Evolutionary conservation across 35 echinoderm and acorn worm genomes (phyloP).

Genomic region (Ptychodera flava): DNA sequence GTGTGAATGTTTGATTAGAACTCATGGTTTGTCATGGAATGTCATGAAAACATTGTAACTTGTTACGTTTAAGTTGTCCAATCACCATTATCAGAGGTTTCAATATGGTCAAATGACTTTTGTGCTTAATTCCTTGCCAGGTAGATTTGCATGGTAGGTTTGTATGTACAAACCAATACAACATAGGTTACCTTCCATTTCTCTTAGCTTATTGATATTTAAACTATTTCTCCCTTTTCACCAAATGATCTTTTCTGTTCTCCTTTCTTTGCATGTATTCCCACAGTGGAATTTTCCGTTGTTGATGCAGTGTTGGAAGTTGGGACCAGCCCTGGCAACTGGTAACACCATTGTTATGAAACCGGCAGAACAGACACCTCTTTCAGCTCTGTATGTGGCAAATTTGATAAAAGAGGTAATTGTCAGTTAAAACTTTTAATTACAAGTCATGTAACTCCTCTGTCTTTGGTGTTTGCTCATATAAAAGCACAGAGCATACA

Average conservation of each 20-base stretch:
- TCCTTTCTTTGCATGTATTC: not conserved
- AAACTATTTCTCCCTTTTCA: constrained; percentile 11
- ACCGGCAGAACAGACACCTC: constrained; percentile 88
- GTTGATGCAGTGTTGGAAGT: constrained; percentile 94
- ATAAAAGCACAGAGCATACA: too few species aligned
- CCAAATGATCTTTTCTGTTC: not conserved
- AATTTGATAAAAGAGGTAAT: constrained; percentile 78
- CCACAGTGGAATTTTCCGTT: constrained; percentile 94
- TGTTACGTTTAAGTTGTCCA: too few species aligned
- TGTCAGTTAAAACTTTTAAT: too few species aligned
- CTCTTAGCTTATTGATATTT: not conserved
- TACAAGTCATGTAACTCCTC: too few species aligned
- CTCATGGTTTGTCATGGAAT: too few species aligned
- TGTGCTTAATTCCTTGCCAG: not conserved
- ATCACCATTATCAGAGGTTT: too few species aligned
- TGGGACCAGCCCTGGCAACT: constrained; percentile 74
- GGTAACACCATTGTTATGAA: constrained; percentile 86
- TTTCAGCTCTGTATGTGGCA: constrained; percentile 70
- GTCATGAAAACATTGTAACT: too few species aligned
- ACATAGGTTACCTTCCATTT: not conserved
- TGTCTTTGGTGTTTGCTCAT: too few species aligned
- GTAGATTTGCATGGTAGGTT: not conserved
- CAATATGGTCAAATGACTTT: not conserved
- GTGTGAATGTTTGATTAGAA: too few species aligned
- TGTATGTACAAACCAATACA: not conserved